Evolutionary conservation across 2,113 vertebrate species (phyloP), one percentile per base, ranked within the genome.

Genomic region (Festucalex cinctus): DNA sequence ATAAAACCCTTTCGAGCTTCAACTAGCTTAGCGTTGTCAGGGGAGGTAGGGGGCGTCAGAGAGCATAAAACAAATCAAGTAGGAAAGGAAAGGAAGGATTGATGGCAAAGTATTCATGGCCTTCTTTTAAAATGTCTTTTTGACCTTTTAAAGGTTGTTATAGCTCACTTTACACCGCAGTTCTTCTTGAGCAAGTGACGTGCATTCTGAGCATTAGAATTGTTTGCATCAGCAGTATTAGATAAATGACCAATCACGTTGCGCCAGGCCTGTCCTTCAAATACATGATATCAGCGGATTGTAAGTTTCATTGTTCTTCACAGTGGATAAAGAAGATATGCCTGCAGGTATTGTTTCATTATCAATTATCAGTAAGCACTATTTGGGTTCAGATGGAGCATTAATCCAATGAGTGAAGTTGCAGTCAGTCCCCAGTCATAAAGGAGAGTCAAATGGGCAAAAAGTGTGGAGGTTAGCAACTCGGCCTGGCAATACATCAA

Each of bases 401-500:
- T 32, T 32, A 2, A 10, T 56, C 13, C 53, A 16, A 56, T 26
- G 53, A 56, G 22, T 56, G 53, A 57, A 28, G 54, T 28, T 5
- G 3, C 22, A 54, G 9, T 24, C 51, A 14, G 73, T 66, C 26
- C 53, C 62, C 64, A 56, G 43, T 43, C 3, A 71, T 46, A 56
- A 74, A 80, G 70, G 58, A 73, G 54, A 76, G 49, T 79, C 66
- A 71, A 54, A 68, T 17, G 6, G 57, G 0, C 13, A 0, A 22
- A 20, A 80, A 63, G 36, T 65, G 73, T 62, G 46, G 92, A 94
- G 92, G 93, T 94, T 93, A 94, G 94, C 92, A 90, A 90, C 91
- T 89, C 9, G 13, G 90, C 93, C 92, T 94, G 92, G 94, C 89
- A 91, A 92, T 91, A 93, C 92, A 94, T 93, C 92, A 93, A 90